Evolutionary conservation across 2,888 invertebrate species (phyloP).

Genomic region (Trisateles emortualis): DNA sequence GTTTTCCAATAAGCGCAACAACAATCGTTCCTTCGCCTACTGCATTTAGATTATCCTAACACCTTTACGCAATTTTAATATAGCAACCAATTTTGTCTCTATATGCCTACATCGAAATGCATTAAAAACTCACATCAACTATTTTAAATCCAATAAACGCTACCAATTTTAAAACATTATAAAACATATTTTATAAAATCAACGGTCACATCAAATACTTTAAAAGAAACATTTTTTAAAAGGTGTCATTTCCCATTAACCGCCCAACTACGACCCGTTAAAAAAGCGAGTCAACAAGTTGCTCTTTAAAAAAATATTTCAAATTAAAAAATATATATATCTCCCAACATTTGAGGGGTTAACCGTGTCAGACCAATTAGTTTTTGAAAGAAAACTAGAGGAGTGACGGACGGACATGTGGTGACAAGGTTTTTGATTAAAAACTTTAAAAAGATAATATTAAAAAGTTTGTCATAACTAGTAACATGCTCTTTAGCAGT

Average conservation of each 20-base stretch:
- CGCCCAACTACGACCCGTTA: slow-evolving; percentile 51
- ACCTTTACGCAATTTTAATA: too few relatives aligned
- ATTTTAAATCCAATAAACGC: slow-evolving; percentile 12
- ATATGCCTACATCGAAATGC: too few relatives aligned
- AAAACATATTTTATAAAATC: slow-evolving; percentile 23
- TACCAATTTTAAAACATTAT: slow-evolving; percentile 13
- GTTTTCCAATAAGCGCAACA: too few relatives aligned
- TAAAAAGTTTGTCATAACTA: slow-evolving; percentile 45
- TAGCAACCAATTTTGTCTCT: too few relatives aligned
- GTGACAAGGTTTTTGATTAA: slow-evolving; percentile 70
- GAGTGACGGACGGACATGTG: slow-evolving; percentile 75
- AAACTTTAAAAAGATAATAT: slow-evolving; percentile 58
- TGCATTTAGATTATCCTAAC: too few relatives aligned
- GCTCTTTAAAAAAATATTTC: slow-evolving; percentile 65
- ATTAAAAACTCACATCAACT: not conserved
- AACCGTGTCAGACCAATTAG: slow-evolving; percentile 83
- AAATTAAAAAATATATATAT: slow-evolving; percentile 67
- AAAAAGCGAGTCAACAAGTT: slow-evolving; percentile 60
- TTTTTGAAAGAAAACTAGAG: slow-evolving; percentile 76
- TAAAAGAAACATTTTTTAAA: slow-evolving; percentile 48
- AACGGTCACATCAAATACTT: slow-evolving; percentile 27
- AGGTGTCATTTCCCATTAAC: slow-evolving; percentile 70
- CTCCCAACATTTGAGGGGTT: slow-evolving; percentile 65
- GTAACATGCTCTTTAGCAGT: slow-evolving; percentile 37
- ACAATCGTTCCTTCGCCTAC: too few relatives aligned